A percentile compares a stretch with the other conserved stretches of the same genome.
Evolutionary conservation across 2,888 invertebrate genomes (phyloP).

Genomic region (Perdita meconis): DNA sequence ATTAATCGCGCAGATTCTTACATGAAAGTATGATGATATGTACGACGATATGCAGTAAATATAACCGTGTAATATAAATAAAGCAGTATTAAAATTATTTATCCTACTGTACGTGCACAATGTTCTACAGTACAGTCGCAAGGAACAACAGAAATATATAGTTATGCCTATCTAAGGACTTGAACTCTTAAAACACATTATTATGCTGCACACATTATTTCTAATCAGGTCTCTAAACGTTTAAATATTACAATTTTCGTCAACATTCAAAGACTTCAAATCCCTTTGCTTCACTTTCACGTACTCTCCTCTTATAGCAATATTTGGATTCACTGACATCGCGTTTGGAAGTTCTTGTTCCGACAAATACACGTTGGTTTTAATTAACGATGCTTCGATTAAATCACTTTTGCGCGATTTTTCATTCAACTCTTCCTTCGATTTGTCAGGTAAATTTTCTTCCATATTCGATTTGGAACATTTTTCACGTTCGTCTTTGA

Average conservation of each 20-base stretch:
- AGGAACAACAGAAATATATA: slow-evolving; percentile 6
- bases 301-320: slow-evolving; percentile 62
- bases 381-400: slow-evolving; percentile 55
- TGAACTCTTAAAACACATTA: slow-evolving; percentile 22
- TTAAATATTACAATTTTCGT: slow-evolving; percentile 49
- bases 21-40: slow-evolving; percentile 29
- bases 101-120: slow-evolving; percentile 2
- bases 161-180: slow-evolving; percentile 11
- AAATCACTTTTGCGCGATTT: slow-evolving; percentile 11
- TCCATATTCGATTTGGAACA: slow-evolving; percentile 33
- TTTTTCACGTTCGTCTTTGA: slow-evolving; percentile 23
- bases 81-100: slow-evolving; percentile 1
- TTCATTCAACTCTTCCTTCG: slow-evolving; percentile 13
- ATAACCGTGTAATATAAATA: slow-evolving; percentile 26
- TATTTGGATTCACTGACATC: slow-evolving; percentile 65
- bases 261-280: slow-evolving; percentile 72
- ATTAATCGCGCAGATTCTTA: neutral
- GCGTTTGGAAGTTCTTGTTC: slow-evolving; percentile 72
- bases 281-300: slow-evolving; percentile 76
- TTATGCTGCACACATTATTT: slow-evolving; percentile 43
- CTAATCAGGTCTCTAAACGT: slow-evolving; percentile 46
- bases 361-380: slow-evolving; percentile 74
- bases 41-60: slow-evolving; percentile 13
- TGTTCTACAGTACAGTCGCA: slow-evolving; percentile 8
- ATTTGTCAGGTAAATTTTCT: slow-evolving; percentile 3